Conservation (phyloP, 2,888 invertebrate species). For the Drosophila cognata region DNA sequence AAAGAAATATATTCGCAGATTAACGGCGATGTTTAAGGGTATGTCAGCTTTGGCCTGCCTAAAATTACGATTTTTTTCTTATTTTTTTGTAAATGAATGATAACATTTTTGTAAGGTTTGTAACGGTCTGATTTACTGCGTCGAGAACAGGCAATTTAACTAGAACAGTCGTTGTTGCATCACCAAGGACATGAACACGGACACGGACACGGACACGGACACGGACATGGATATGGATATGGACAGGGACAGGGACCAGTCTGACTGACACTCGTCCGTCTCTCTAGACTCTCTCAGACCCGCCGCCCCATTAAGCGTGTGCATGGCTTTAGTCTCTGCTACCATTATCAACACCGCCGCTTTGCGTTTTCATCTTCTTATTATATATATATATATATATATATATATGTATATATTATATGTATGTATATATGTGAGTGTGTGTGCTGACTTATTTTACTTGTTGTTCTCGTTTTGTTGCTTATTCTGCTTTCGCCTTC, state of each 20-base stretch:
- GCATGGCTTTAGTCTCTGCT: slow-evolving; percentile 65
- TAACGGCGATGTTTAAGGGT: background rate
- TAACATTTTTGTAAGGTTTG: slow-evolving; percentile 42
- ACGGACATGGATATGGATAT: slow-evolving; percentile 10
- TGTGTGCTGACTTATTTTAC: slow-evolving; percentile 39
- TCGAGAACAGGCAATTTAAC: slow-evolving; percentile 75
- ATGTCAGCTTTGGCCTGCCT: background rate
- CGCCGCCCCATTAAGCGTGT: slow-evolving; percentile 35
- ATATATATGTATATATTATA: background rate
- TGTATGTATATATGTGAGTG: background rate
- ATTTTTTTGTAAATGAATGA: slow-evolving; percentile 13
- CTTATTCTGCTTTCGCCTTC: slow-evolving; percentile 70
- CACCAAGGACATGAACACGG: slow-evolving; percentile 60
- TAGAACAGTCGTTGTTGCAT: slow-evolving; percentile 52
- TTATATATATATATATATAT: background rate
- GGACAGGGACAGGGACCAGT: slow-evolving; percentile 2
- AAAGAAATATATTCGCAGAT: background rate
- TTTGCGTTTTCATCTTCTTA: slow-evolving; percentile 40
- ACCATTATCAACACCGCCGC: slow-evolving; percentile 72
- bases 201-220: slow-evolving; percentile 15
- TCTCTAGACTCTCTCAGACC: slow-evolving; percentile 34
- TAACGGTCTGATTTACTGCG: slow-evolving; percentile 67
- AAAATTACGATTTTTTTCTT: background rate
- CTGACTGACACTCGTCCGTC: slow-evolving; percentile 51
- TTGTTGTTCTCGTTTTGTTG: slow-evolving; percentile 45